Evolutionary conservation across 2,113 vertebrate species (phyloP), one percentile per base, ranked within the genome.

Genomic region (Gavialis gangeticus): DNA sequence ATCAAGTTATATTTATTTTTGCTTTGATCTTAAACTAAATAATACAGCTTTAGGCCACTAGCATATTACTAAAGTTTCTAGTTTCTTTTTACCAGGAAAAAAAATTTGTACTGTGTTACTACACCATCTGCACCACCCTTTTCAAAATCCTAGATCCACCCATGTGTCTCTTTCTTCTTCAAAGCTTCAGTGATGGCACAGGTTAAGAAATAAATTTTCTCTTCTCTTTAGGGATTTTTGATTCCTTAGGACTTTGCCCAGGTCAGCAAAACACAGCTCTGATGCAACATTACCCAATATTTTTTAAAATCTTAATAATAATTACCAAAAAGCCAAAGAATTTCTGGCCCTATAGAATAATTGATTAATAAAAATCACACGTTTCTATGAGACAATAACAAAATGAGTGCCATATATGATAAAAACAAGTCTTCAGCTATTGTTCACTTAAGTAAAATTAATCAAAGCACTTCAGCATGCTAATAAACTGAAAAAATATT

Each of bases 401-500:
- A 93, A 90, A 87, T 62, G 75, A 95, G 75, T 57, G 84, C 82
- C 18, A 57, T 69, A 62, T 8, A 3, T 75, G 89, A 77, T 82
- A 88, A 91, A 92, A 88, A 30, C 16, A 27, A 75, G 87, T 75
- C 69, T 89, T 90, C 95, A 90, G 89, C 80, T 79, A 57, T 58
- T 59, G 79, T 81, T 85, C 94, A 87, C 78, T 93, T 94, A 18
- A 84, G 63, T 77, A 94, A 92, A 96, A 91, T 88, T 89, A 94
- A 96, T 94, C 86, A 90, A 94, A 96, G 90, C 93, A 87, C 69
- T 93, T 93, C 91, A 90, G 73, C 85, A 84, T 95, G 96, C 93
- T 96, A 97, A 96, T 87, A 95, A 94, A 91, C 88, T 85, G 91
- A 84, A 85, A 92, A 95, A 90, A 96, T 96, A 96, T 96, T 96